phyloP scores from a whole-genome alignment of 2,113 vertebrate species.

The Myiagra hebetior region DNA sequence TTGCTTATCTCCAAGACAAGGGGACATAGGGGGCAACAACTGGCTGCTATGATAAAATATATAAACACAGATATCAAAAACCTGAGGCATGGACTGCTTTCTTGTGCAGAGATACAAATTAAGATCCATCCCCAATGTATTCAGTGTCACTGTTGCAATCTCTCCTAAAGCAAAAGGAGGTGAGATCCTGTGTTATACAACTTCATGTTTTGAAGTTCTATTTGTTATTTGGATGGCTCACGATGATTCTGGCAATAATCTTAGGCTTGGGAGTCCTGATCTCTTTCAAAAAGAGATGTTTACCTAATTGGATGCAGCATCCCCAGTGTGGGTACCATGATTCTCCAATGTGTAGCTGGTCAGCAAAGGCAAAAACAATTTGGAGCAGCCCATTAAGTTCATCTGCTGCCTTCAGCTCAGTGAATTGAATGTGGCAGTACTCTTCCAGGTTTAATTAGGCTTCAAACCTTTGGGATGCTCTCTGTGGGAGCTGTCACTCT shows the following conservation, averaged over 20 bases:
- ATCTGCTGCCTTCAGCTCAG: neutral
- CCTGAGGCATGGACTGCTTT: neutral
- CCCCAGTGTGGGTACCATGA: neutral
- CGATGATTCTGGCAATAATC: neutral
- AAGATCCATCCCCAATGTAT: neutral
- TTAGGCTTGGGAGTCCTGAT: neutral
- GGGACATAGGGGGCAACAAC: neutral
- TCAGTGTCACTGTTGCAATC: neutral
- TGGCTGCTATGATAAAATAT: neutral
- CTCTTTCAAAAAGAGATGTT: neutral
- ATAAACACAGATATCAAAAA: neutral
- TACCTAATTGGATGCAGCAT: neutral
- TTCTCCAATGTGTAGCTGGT: neutral
- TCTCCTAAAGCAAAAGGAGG: neutral
- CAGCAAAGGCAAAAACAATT: neutral
- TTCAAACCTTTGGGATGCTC: neutral
- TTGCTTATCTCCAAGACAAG: neutral
- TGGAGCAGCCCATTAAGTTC: neutral
- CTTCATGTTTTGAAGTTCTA: neutral
- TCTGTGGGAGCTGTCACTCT: neutral
- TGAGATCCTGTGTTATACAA: neutral
- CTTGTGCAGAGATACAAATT: neutral
- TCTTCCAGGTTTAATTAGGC: slow-evolving; percentile 6
- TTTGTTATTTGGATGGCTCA: neutral
- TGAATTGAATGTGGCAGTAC: neutral